phyloP scores from a whole-genome alignment of 2,888 invertebrate species.

The Yponomeuta cagnagella region DNA sequence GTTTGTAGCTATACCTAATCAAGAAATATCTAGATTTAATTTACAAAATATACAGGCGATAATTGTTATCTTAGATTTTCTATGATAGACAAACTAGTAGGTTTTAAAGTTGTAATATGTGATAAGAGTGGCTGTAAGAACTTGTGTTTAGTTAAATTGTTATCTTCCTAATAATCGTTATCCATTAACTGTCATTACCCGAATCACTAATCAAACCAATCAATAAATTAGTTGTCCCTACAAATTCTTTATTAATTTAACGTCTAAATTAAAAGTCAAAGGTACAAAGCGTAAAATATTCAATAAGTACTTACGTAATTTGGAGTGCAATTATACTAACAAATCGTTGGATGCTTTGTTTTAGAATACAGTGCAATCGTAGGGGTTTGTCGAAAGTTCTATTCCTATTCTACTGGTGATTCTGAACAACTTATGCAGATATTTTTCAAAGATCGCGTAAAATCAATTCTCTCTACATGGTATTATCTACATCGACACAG shows the following conservation, averaged over 20 bases:
- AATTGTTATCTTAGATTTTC: constrained; percentile 70
- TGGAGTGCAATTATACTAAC: no score
- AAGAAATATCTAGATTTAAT: constrained; percentile 56
- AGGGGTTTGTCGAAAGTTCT: no score
- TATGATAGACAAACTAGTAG: constrained; percentile 65
- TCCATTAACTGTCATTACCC: constrained; percentile 13
- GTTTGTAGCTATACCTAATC: constrained; percentile 33
- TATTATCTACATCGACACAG: no score
- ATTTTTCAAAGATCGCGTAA: no score
- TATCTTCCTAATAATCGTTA: constrained; percentile 36
- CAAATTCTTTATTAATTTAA: not conserved
- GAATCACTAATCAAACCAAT: constrained; percentile 10
- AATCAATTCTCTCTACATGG: no score
- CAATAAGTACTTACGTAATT: not conserved
- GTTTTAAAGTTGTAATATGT: constrained; percentile 64
- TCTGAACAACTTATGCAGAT: no score
- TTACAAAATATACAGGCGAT: constrained; percentile 64
- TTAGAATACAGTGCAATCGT: no score
- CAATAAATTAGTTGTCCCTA: not conserved
- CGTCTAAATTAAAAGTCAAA: not conserved
- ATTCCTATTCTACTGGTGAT: no score
- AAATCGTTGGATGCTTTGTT: no score
- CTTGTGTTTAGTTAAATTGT: constrained; percentile 49
- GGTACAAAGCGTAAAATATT: not conserved
- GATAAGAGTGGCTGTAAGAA: constrained; percentile 74